Conservation (phyloP, 2,888 invertebrate species). For the Caenorhabditis japonica region DNA sequence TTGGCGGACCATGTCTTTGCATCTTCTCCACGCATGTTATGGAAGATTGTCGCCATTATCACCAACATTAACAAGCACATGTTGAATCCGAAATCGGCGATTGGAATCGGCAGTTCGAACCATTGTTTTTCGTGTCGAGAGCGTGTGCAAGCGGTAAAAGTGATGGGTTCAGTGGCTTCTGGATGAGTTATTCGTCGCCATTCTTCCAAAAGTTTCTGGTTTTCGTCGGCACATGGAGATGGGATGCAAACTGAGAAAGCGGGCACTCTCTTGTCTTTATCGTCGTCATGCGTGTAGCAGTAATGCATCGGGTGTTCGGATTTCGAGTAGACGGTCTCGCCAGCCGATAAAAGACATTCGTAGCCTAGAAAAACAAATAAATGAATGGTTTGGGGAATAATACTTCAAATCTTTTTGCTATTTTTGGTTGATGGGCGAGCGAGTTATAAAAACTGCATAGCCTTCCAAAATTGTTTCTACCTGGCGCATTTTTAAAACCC, state of each 20-base stretch:
- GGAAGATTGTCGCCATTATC: constrained; percentile 74
- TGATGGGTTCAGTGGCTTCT: constrained; percentile 60
- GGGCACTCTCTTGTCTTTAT: constrained; percentile 57
- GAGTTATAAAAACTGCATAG: no score
- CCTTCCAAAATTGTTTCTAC: no score
- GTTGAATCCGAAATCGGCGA: constrained; percentile 74
- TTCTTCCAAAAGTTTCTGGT: constrained; percentile 68
- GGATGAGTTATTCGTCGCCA: constrained; percentile 67
- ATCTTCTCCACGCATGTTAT: constrained; percentile 69
- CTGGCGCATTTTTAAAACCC: no score
- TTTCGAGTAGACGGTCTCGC: constrained; percentile 74
- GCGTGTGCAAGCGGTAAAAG: constrained; percentile 73
- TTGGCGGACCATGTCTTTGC: constrained; percentile 71
- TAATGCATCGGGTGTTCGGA: constrained; percentile 76
- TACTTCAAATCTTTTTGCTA: no score
- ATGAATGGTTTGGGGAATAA: no score
- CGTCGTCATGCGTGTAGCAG: constrained; percentile 69
- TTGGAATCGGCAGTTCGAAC: constrained; percentile 71
- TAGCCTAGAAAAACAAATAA: constrained; percentile 45
- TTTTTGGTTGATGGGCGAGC: not conserved
- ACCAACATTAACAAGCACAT: constrained; percentile 68
- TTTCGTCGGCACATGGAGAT: constrained; percentile 71
- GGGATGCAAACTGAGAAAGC: constrained; percentile 75
- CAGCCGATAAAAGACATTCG: constrained; percentile 74
- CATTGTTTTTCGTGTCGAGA: constrained; percentile 74